Percentiles rank a stretch among this genome's conserved stretches.
These are phyloP conservation scores for Megaceryle torquata DNA, from an alignment of 2,113 vertebrate species.

Conservation along the genomic window DNA sequence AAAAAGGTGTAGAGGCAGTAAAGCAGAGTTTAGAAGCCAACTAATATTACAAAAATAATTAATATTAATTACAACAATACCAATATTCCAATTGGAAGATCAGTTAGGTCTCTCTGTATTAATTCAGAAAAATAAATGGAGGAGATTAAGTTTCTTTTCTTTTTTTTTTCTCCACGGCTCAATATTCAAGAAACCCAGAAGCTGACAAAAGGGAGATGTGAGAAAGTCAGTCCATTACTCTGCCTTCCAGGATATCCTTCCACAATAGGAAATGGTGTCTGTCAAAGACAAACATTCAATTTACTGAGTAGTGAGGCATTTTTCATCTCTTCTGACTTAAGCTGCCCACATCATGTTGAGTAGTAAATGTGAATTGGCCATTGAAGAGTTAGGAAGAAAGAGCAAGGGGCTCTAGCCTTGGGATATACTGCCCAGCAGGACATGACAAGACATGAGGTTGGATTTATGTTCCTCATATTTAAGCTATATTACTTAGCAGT, in stretches of 20 bases:
- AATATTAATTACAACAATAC: neutral
- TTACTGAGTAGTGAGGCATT: neutral
- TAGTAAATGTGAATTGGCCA: neutral
- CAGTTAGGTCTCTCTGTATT: neutral
- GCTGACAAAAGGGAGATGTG: neutral
- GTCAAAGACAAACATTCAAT: neutral
- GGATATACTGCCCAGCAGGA: neutral
- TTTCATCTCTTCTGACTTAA: neutral
- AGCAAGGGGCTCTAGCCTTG: neutral
- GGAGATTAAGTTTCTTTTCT: neutral
- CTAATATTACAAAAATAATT: neutral
- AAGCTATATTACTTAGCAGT: neutral
- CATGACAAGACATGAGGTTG: neutral
- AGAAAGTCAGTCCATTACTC: neutral
- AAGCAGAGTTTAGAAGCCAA: neutral
- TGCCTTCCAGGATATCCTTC: neutral
- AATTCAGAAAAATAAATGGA: neutral
- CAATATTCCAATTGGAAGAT: neutral
- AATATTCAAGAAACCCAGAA: neutral
- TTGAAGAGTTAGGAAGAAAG: neutral
- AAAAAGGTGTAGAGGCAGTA: neutral
- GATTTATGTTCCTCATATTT: accelerated
- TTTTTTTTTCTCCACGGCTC: neutral
- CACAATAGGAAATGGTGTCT: neutral
- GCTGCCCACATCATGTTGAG: neutral